Conservation (phyloP, 2,113 vertebrate species). For the Ptilonorhynchus violaceus region DNA sequence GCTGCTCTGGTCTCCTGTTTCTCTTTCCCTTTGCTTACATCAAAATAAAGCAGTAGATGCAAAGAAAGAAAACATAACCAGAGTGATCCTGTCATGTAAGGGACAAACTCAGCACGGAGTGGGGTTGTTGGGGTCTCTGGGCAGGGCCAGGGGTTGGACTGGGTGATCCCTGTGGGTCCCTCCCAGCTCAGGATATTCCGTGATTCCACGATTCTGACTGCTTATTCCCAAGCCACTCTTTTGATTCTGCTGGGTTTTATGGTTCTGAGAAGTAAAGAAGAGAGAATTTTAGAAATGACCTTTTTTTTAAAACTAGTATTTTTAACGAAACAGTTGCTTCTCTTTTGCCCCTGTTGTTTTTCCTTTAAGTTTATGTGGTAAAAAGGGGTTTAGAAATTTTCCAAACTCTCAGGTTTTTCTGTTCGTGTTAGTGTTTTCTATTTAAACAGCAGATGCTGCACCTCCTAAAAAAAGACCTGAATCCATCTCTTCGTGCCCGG, state of each 20-base stretch:
- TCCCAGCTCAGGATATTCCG: neutral
- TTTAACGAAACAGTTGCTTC: neutral
- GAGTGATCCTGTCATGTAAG: neutral
- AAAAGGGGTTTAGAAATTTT: neutral
- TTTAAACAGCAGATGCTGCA: neutral
- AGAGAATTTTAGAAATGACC: neutral
- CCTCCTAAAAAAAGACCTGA: neutral
- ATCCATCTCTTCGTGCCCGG: neutral
- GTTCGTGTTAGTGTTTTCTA: neutral
- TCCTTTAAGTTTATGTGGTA: neutral
- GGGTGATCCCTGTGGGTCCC: neutral
- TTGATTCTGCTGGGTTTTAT: neutral
- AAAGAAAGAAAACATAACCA: neutral
- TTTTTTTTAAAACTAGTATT: neutral
- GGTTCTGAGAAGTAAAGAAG: neutral
- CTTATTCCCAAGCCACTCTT: neutral
- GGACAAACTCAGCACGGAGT: neutral
- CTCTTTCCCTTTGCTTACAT: neutral
- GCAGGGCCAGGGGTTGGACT: neutral
- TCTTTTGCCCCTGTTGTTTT: neutral
- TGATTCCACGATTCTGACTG: neutral
- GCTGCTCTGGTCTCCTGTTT: neutral
- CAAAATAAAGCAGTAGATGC: neutral
- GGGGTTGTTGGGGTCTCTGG: neutral
- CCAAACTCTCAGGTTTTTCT: neutral